A percentile compares a stretch with the other conserved stretches of the same genome.
Evolutionary conservation across 2,797 vertebrate genomes (phyloP).

Genomic region (Yasuhikotakia modesta): DNA sequence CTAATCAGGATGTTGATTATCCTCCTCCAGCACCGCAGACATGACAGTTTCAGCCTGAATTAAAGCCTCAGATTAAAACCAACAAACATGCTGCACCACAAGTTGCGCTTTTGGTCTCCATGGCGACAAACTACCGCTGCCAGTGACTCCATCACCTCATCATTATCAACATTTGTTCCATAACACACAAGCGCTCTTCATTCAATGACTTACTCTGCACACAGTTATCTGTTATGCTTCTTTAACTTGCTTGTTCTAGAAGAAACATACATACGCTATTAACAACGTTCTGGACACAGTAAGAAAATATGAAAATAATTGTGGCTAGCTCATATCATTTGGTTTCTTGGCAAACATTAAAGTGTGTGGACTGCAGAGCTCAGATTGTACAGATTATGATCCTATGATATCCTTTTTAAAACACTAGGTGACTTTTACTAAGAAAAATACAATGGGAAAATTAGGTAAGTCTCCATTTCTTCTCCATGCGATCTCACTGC

Average conservation of each 20-base stretch:
- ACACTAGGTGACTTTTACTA: not conserved
- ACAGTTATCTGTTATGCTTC: not conserved
- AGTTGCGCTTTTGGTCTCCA: constrained; percentile 33
- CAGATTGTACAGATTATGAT: not conserved
- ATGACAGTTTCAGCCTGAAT: not conserved
- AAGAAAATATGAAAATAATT: too few relatives aligned
- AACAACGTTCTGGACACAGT: too few relatives aligned
- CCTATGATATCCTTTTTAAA: too few relatives aligned
- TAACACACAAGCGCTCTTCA: constrained; percentile 11
- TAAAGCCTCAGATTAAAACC: not conserved
- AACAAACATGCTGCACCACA: constrained; percentile 23
- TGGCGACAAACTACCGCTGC: constrained; percentile 37
- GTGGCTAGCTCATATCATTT: too few relatives aligned
- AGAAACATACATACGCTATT: too few relatives aligned
- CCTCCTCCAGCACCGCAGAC: not conserved
- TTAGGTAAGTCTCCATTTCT: not conserved
- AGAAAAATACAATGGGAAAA: not conserved
- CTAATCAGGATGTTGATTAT: not conserved
- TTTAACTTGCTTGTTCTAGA: too few relatives aligned
- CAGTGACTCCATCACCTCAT: constrained; percentile 20
- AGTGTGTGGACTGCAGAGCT: too few relatives aligned
- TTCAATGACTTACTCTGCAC: constrained; percentile 16
- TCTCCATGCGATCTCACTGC: not conserved
- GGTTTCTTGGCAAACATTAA: too few relatives aligned
- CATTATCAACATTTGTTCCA: constrained; percentile 29